These are phyloP conservation scores for Isurus oxyrinchus DNA, from an alignment of 2,113 vertebrate species.

Conservation along the genomic window DNA sequence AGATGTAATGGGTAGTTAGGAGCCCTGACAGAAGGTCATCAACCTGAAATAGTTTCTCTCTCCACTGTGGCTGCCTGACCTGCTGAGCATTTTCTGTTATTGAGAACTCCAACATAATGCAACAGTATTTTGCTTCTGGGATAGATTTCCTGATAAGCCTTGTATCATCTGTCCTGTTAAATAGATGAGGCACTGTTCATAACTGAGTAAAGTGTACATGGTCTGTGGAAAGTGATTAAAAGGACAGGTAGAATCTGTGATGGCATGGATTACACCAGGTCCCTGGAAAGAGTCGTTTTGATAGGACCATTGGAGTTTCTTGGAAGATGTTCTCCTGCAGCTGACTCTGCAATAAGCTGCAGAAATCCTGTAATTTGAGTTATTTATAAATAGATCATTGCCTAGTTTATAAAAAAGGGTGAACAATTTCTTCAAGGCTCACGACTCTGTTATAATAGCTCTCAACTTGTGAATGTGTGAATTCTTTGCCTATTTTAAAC, in stretches of 20 bases:
- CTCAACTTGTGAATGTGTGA: background rate
- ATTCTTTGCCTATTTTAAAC: slow-evolving; percentile 20
- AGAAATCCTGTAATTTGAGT: background rate
- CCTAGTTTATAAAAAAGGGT: background rate
- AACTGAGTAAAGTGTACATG: background rate
- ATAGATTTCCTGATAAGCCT: background rate
- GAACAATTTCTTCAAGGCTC: background rate
- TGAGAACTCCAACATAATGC: background rate
- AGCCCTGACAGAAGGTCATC: background rate
- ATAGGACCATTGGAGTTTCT: background rate
- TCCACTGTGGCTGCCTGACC: background rate
- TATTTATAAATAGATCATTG: background rate
- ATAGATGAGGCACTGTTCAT: no score
- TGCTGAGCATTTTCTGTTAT: background rate
- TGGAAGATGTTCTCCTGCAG: background rate
- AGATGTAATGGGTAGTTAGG: background rate
- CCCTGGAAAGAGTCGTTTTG: background rate
- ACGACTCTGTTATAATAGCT: background rate
- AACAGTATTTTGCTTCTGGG: background rate
- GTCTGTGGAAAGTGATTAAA: background rate
- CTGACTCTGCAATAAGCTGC: background rate
- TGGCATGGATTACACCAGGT: background rate
- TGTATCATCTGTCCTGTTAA: background rate
- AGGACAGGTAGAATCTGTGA: background rate
- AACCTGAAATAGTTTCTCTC: background rate